Evolutionary conservation across 1,140 invertebrate genomes (phyloP).

Genomic region (Condylostylus longicornis): DNA sequence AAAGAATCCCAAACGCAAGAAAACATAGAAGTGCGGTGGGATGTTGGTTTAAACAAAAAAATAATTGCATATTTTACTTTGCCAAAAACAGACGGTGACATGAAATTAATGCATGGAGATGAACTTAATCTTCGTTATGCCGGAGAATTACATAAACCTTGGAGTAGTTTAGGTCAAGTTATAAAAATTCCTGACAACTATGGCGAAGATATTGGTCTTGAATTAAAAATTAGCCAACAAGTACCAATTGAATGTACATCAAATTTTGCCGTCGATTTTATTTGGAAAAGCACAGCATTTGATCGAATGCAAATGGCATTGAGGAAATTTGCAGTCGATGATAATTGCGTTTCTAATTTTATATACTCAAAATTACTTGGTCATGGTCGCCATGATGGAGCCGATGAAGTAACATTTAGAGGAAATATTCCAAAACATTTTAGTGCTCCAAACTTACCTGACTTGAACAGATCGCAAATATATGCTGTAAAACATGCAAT

Average conservation of each 20-base stretch:
- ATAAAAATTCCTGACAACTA: slow-evolving; percentile 99
- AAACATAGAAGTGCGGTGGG: slow-evolving; percentile 97
- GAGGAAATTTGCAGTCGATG: slow-evolving; percentile 90
- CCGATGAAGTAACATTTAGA: slow-evolving; percentile 85
- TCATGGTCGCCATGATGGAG: slow-evolving; percentile 65
- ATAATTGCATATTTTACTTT: slow-evolving; percentile 93
- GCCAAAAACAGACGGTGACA: slow-evolving; percentile 95
- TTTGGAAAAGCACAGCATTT: slow-evolving; percentile 99
- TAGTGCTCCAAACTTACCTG: slow-evolving; percentile 91
- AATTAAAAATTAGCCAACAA: slow-evolving; percentile 79
- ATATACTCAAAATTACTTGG: slow-evolving; percentile 95
- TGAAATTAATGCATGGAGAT: slow-evolving; percentile 99
- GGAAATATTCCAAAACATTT: slow-evolving; percentile 84
- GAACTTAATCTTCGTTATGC: slow-evolving; percentile 87
- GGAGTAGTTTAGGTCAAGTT: slow-evolving; percentile 90
- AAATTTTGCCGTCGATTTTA: slow-evolving; percentile 97
- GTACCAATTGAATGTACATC: slow-evolving; percentile 84
- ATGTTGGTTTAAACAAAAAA: slow-evolving; percentile 95
- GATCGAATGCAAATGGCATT: slow-evolving; percentile 94
- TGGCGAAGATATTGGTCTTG: slow-evolving; percentile 94
- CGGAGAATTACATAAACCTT: slow-evolving; percentile 82
- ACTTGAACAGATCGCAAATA: slow-evolving; percentile 92
- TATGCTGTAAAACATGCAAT: slow-evolving; percentile 98
- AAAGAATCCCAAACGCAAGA: slow-evolving; percentile 99
- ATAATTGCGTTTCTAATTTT: slow-evolving; percentile 89